These are phyloP conservation scores for Toxotes lorentzi DNA, from an alignment of 2,797 vertebrate species.

Conservation along the genomic window DNA sequence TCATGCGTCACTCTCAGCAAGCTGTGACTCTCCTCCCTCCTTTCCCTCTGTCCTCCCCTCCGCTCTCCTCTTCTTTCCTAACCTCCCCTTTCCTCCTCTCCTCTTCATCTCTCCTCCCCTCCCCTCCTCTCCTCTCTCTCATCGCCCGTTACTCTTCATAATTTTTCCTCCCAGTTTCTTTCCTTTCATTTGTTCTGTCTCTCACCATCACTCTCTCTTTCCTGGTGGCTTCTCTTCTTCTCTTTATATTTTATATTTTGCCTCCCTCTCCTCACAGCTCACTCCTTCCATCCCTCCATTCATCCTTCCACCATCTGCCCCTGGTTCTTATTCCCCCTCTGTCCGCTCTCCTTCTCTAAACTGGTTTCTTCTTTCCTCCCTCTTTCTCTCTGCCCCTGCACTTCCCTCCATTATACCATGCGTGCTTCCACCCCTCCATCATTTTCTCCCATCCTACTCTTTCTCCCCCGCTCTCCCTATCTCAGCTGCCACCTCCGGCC, in stretches of 20 bases:
- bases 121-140: not conserved
- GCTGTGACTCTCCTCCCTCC: slow-evolving; percentile 15
- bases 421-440: not conserved
- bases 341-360: not conserved
- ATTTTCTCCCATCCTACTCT: not conserved
- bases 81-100: not conserved
- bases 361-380: not conserved
- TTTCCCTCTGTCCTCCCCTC: not conserved
- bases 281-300: slow-evolving; percentile 5
- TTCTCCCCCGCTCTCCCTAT: slow-evolving; percentile 3
- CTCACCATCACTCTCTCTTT: not conserved
- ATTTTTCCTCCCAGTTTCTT: not conserved
- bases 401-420: not conserved
- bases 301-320: not conserved
- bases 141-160: not conserved
- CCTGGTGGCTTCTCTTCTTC: slow-evolving; percentile 14
- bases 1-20: slow-evolving; percentile 44
- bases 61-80: not conserved
- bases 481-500: slow-evolving; percentile 39
- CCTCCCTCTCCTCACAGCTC: not conserved
- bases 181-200: not conserved
- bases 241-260: not conserved
- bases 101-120: not conserved
- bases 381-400: not conserved
- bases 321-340: not conserved